Evolutionary conservation across 2,797 vertebrate species (phyloP).

Genomic region (Potorous gilbertii): DNA sequence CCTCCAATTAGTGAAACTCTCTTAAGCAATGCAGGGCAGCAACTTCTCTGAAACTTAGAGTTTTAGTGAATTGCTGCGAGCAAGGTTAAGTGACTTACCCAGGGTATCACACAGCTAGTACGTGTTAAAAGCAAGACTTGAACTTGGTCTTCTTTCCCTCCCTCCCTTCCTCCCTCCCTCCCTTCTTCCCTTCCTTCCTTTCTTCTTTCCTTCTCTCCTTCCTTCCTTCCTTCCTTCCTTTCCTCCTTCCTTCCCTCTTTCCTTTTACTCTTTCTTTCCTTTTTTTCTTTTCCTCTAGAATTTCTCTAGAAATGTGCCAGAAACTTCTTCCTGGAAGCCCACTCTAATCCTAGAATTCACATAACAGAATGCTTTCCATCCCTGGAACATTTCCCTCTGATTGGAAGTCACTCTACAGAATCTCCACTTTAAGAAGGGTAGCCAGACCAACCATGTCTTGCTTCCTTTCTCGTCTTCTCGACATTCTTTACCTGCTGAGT

Average conservation of each 20-base stretch:
- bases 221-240: no score
- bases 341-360: neutral
- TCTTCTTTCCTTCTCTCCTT: no score
- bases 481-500: neutral
- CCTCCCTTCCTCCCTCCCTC: neutral
- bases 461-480: neutral
- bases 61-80: neutral
- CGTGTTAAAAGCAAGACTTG: neutral
- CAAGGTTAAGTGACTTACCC: neutral
- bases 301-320: neutral
- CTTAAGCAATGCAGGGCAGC: neutral
- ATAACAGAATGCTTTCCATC: neutral
- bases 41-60: neutral
- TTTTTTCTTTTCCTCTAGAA: neutral
- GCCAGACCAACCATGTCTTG: neutral
- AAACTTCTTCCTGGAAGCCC: neutral
- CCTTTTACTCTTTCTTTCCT: no score
- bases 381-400: neutral
- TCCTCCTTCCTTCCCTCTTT: no score
- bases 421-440: neutral
- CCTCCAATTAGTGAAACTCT: neutral
- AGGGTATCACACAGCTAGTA: neutral
- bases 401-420: neutral
- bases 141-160: neutral
- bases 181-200: rapidly evolving